phyloP scores from a whole-genome alignment of 2,113 vertebrate genomes.

The Plestiodon gilberti region DNA sequence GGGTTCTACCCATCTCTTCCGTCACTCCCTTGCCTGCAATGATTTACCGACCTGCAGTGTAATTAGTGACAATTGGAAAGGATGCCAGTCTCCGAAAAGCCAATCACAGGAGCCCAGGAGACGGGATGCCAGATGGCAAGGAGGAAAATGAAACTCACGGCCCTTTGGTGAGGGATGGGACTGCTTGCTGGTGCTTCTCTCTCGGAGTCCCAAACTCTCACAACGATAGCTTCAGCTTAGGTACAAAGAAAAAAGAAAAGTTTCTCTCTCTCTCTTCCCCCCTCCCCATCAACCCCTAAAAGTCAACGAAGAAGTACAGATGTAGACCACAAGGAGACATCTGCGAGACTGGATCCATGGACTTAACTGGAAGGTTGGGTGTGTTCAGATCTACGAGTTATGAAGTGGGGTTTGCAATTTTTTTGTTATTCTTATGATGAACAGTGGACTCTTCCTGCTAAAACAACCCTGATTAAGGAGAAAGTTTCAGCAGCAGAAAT shows the following conservation, averaged over 20 bases:
- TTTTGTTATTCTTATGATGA: neutral
- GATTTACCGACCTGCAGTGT: slow-evolving; percentile 64
- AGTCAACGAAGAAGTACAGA: too few relatives aligned
- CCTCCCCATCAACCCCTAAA: neutral
- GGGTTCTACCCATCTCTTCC: slow-evolving; percentile 1
- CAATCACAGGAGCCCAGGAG: slow-evolving; percentile 37
- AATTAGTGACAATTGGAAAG: slow-evolving; percentile 68
- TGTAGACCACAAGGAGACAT: neutral
- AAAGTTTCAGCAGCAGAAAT: neutral
- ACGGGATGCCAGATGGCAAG: slow-evolving; percentile 58
- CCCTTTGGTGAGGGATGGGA: slow-evolving; percentile 25
- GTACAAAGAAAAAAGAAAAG: too few relatives aligned
- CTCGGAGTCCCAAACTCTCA: neutral
- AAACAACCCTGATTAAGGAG: neutral
- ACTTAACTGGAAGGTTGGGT: neutral
- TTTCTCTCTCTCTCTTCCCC: too few relatives aligned
- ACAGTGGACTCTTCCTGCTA: neutral
- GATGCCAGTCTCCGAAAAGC: slow-evolving; percentile 58
- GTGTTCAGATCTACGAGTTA: neutral
- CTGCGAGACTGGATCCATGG: neutral
- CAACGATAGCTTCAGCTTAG: neutral
- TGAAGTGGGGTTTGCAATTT: neutral
- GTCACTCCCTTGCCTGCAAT: slow-evolving; percentile 42
- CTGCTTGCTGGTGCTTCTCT: slow-evolving; percentile 14
- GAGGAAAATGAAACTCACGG: slow-evolving; percentile 31